Evolutionary conservation across 2,113 vertebrate genomes (phyloP), one percentile per base, ranked within the genome.

Genomic region (Hippocampus comes): DNA sequence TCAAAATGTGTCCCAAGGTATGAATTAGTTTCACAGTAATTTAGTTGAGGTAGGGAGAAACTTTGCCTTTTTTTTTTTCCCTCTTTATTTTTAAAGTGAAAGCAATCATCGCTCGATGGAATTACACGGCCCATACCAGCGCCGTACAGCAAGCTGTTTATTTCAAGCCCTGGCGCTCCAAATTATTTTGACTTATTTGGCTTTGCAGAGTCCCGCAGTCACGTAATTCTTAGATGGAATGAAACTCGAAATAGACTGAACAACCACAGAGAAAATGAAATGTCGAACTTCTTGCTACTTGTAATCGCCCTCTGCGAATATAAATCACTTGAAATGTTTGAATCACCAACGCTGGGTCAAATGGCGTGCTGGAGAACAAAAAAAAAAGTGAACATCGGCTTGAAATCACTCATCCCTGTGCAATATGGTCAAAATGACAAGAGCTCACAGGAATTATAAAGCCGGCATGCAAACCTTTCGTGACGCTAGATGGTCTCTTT

Each of bases 81-180:
- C 27, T 25, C 14, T 27, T 27, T 10, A 11, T 59, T 59, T 59
- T 27, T 34, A 3, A 30, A 34, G 59, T 34, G 27, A 17, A 60
- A 17, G 30, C 23, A 30, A 34, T 56, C 27, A 61, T 15, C 2
- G 7, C 8, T 18, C 69, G 76, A 73, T 81, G 41, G 42, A 81
- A 71, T 64, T 59, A 79, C 74, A 57, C 81, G 72, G 63, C 73
- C 49, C 23, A 60, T 53, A 67, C 43, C 23, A 59, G 70, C 56
- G 41, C 60, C 41, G 65, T 72, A 59, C 17, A 65, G 79, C 67
- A 64, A 70, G 71, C 55, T 80, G 71, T 84, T 86, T 73, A 86
- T 89, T 87, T 84, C 78, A 87, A 83, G 82, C 78, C 72, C 74
- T 67, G 70, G 68, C 82, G 84, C 80, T 80, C 72, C 65, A 80